Evolutionary conservation across 2,888 invertebrate genomes (phyloP), one percentile per base, ranked within the genome.

Genomic region (Cheilosia urbana): DNA sequence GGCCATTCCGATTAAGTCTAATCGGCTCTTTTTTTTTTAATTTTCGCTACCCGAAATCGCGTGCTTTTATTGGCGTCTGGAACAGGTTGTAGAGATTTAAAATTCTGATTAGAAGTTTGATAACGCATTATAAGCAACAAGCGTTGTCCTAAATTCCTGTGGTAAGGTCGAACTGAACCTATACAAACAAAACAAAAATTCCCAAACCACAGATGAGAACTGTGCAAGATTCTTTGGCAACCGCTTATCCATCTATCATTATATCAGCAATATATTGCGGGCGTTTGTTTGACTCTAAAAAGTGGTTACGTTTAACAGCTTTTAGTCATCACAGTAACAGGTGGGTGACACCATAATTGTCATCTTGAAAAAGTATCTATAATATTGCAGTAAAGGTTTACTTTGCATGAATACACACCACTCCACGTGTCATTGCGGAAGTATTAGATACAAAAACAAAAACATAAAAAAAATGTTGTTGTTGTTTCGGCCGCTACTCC

Each of bases 181-280:
- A 49, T 6, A 47, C 37, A 49, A 66, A 53, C n/a, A 24, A 49
- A 15, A 21, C 19, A 51, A 53, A 24, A 30, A 27, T 34, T 1
- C 51, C 24, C 19, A 24, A 47, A 40, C 49, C 60, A 45, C 19
- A 49, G 62, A 63, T 15, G n/a, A 82, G 58, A 13, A 37, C 37
- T 37, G 4, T 66, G 57, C 71, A 77, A 82, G 66, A 65, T 62
- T 82, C 40, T 57, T n/a, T 19, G 17, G 13, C 13, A n/a, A 30
- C 21, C 7, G 58, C 42, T 66, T 66, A 66, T 76, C 76, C 66
- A 76, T 51, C 40, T 34, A 66, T 65, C 47, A 75, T 65, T 65
- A 57, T 75, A 57, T 58, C 51, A 60, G 34, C 37, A 19, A 15
- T 11, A 51, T 27, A 76, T 66, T 49, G 19, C 17, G 45, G 2